Percentiles rank a stretch among this genome's conserved stretches.
These are phyloP conservation scores for Aurelia sp. DNA, from an alignment of 30 jellyfish, hydroid and myxozoan species.

Conservation along the genomic window DNA sequence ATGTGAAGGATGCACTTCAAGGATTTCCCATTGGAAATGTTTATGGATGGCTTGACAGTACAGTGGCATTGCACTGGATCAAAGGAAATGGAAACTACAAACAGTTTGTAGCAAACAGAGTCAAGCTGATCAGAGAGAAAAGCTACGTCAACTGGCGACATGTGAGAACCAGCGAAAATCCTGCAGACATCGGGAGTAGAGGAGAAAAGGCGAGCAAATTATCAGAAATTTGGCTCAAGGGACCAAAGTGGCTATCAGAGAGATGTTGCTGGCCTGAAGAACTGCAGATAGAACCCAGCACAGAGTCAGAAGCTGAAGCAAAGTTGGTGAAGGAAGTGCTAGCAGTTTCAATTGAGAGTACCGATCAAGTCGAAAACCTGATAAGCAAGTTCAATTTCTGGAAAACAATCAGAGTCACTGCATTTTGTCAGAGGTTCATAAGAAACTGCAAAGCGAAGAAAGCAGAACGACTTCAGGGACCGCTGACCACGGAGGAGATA, in stretches of 20 bases:
- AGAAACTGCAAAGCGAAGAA: background rate
- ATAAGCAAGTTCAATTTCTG: background rate
- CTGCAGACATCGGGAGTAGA: slow-evolving; percentile 75
- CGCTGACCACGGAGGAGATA: slow-evolving; percentile 25
- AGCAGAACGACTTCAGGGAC: background rate
- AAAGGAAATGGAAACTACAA: slow-evolving; percentile 71
- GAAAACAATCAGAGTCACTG: slow-evolving; percentile 9
- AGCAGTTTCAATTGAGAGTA: background rate
- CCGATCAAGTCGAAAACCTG: background rate
- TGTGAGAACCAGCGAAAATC: slow-evolving; percentile 75
- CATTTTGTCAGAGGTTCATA: background rate
- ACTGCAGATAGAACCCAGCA: background rate
- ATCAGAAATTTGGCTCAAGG: background rate
- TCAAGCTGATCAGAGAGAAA: slow-evolving; percentile 45
- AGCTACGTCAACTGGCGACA: slow-evolving; percentile 58
- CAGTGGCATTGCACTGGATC: slow-evolving; percentile 77
- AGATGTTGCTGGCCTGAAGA: slow-evolving; percentile 1
- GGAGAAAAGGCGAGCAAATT: slow-evolving; percentile 40
- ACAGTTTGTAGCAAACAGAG: slow-evolving; percentile 79
- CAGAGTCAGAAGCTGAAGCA: slow-evolving; percentile 10
- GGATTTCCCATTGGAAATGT: slow-evolving; percentile 33
- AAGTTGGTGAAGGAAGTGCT: slow-evolving; percentile 4
- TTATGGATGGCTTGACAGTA: slow-evolving; percentile 81
- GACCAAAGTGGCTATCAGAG: background rate
- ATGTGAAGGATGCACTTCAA: slow-evolving; percentile 50